Evolutionary conservation across 2,888 invertebrate species (phyloP).

Genomic region (Heliconius sara): DNA sequence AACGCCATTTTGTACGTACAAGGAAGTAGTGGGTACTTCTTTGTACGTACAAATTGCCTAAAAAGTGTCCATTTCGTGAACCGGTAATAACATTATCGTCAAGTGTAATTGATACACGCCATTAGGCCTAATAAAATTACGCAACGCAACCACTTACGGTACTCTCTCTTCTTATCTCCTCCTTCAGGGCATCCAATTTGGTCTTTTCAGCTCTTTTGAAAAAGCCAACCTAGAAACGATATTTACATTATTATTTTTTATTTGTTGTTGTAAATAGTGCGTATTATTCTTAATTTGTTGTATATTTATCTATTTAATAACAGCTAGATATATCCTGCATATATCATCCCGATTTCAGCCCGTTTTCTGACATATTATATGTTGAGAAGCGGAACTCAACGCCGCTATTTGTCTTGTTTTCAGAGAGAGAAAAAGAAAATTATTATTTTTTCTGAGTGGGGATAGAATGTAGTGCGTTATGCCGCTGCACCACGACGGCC

Average conservation of each 20-base stretch:
- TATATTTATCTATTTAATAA: background rate
- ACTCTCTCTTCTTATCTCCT: slow-evolving; percentile 56
- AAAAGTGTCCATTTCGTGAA: background rate
- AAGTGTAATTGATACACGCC: slow-evolving; percentile 27
- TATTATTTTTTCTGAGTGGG: no score
- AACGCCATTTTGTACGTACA: background rate
- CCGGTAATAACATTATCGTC: slow-evolving; percentile 21
- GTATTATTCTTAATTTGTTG: background rate
- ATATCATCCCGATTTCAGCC: background rate
- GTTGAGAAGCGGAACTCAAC: no score
- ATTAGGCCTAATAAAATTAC: slow-evolving; percentile 26
- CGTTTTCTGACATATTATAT: no score
- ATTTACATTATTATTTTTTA: slow-evolving; percentile 38
- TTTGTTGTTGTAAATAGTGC: slow-evolving; percentile 23
- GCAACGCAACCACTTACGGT: slow-evolving; percentile 56
- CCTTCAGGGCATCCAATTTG: slow-evolving; percentile 56
- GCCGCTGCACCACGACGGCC: no score
- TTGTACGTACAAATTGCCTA: background rate
- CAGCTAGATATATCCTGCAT: background rate
- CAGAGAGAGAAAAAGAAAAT: no score
- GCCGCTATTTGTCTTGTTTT: no score
- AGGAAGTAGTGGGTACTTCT: background rate
- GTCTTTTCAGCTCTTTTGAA: slow-evolving; percentile 67
- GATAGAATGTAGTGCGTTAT: no score
- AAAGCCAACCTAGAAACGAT: slow-evolving; percentile 64